phyloP scores from a whole-genome alignment of 2,113 vertebrate species.

The Nipponia nippon region DNA sequence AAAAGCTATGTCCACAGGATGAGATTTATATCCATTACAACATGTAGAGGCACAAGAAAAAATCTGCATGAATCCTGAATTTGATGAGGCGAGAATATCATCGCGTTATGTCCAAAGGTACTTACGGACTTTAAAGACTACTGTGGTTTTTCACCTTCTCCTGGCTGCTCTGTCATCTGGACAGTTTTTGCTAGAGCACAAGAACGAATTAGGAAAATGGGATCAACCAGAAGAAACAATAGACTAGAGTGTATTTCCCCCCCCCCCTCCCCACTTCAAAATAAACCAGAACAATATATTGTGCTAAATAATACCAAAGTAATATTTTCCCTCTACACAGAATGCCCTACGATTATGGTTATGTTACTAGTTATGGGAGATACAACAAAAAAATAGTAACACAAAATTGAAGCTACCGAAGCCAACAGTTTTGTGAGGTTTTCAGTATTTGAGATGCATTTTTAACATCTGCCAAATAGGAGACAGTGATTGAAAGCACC shows the following conservation, averaged over 20 bases:
- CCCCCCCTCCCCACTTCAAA: too few relatives aligned
- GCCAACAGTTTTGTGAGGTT: neutral
- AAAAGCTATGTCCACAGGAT: neutral
- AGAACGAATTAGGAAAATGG: neutral
- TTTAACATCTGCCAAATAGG: neutral
- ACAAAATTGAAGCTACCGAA: neutral
- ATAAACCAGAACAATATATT: neutral
- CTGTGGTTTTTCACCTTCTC: neutral
- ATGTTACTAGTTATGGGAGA: neutral
- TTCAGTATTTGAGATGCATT: neutral
- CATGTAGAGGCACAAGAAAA: neutral
- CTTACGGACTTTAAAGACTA: neutral
- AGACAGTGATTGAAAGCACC: neutral
- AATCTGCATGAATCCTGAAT: neutral
- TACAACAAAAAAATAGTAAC: neutral
- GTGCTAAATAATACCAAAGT: neutral
- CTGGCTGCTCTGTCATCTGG: neutral
- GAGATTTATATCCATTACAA: neutral
- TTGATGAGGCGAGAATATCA: neutral
- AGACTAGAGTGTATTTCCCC: neutral
- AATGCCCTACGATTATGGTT: neutral
- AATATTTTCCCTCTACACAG: neutral
- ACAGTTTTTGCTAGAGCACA: neutral
- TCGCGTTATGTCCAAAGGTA: fast-evolving
- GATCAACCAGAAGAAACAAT: neutral